Evolutionary conservation across 2,888 invertebrate genomes (phyloP).

Genomic region (Ctenicera cuprea): DNA sequence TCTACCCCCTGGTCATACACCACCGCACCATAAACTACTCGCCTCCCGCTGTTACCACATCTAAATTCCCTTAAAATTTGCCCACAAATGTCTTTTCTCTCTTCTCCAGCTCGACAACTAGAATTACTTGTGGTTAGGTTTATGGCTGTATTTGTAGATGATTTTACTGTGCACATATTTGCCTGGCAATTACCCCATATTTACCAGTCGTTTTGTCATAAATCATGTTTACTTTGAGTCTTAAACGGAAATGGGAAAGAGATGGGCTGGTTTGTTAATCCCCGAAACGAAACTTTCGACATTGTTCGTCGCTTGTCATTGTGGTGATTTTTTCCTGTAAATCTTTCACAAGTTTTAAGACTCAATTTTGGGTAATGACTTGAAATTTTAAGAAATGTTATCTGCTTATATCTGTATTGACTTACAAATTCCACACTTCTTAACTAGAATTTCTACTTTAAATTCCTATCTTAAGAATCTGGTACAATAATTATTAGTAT

Average conservation of each 20-base stretch:
- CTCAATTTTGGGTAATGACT: constrained; percentile 10
- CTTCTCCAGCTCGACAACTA: constrained; percentile 27
- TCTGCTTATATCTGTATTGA: no score
- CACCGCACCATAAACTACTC: constrained; percentile 58
- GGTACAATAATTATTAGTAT: no score
- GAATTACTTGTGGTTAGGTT: constrained; percentile 49
- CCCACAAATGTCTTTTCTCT: constrained; percentile 47
- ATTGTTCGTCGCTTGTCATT: constrained; percentile 28
- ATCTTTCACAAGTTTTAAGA: constrained; percentile 11
- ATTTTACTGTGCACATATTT: constrained; percentile 53
- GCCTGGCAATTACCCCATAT: constrained; percentile 53
- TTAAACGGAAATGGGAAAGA: constrained; percentile 38
- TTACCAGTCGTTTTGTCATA: constrained; percentile 48
- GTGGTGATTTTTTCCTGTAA: constrained; percentile 2
- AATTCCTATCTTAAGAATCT: no score
- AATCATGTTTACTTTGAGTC: constrained; percentile 51
- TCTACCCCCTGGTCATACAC: constrained; percentile 58
- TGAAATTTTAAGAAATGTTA: no score
- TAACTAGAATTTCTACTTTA: no score
- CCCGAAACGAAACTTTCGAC: constrained; percentile 19
- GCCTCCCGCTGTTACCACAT: constrained; percentile 58
- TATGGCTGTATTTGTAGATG: constrained; percentile 49
- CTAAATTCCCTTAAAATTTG: constrained; percentile 56
- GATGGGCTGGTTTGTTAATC: constrained; percentile 28
- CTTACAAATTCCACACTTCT: no score